phyloP scores from a whole-genome alignment of 2,797 vertebrate genomes.

The Kryptolebias ocellatus region DNA sequence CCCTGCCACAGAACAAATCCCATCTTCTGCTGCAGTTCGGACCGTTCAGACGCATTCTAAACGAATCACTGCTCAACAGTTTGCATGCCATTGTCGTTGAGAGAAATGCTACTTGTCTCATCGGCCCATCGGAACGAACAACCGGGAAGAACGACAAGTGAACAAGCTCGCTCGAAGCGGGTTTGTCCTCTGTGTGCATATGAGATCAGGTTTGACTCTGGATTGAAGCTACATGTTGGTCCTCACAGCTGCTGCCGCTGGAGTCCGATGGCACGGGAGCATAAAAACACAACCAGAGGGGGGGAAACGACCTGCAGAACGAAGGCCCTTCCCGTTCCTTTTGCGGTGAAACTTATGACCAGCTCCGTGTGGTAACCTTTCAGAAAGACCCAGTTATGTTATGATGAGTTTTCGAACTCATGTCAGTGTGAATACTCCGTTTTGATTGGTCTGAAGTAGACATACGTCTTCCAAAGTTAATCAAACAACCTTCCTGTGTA shows the following conservation, averaged over 20 bases:
- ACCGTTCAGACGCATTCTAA: slow-evolving; percentile 15
- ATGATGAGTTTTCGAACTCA: slow-evolving; percentile 11
- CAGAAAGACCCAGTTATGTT: slow-evolving; percentile 7
- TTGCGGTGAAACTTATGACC: background rate
- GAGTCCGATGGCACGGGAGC: slow-evolving; percentile 6
- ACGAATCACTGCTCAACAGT: slow-evolving; percentile 29
- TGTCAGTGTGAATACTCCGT: slow-evolving; percentile 33
- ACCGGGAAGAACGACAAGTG: slow-evolving; percentile 38
- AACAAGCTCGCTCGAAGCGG: slow-evolving; percentile 48
- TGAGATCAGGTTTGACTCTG: slow-evolving; percentile 61
- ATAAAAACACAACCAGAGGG: slow-evolving; percentile 18
- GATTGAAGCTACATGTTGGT: slow-evolving; percentile 64
- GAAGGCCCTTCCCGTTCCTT: slow-evolving; percentile 12
- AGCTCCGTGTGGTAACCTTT: background rate
- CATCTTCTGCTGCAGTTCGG: background rate
- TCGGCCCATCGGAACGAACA: slow-evolving; percentile 38
- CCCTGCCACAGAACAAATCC: background rate
- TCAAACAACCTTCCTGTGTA: slow-evolving; percentile 32
- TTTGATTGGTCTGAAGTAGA: slow-evolving; percentile 26
- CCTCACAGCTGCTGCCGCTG: slow-evolving; percentile 50
- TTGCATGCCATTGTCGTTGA: slow-evolving; percentile 20
- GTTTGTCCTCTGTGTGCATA: slow-evolving; percentile 64
- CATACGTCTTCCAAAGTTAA: slow-evolving; percentile 37
- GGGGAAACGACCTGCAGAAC: slow-evolving; percentile 21
- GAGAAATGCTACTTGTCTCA: slow-evolving; percentile 63